Conservation (phyloP, 2,888 invertebrate genomes). For the Xestia xanthographa region DNA sequence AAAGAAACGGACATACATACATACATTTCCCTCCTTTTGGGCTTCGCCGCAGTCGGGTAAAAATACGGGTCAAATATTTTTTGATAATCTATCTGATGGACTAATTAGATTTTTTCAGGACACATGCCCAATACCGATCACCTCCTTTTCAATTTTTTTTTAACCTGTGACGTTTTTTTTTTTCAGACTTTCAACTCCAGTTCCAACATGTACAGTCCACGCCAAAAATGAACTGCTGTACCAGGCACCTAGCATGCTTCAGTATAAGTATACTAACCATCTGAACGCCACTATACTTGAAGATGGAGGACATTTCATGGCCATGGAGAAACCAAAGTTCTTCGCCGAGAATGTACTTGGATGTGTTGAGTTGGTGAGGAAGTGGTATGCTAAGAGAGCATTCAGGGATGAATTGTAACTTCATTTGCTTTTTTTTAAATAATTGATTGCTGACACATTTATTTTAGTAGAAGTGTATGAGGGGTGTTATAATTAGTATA, state of each 20-base stretch:
- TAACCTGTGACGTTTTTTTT: too few relatives aligned
- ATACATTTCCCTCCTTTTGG: too few relatives aligned
- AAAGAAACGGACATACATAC: too few relatives aligned
- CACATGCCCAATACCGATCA: too few relatives aligned
- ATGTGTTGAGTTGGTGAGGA: constrained; percentile 24
- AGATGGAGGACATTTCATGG: constrained; percentile 91
- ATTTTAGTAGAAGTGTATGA: neutral
- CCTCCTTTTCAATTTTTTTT: too few relatives aligned
- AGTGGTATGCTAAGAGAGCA: neutral
- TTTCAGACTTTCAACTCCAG: constrained; percentile 82
- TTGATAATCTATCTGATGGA: too few relatives aligned
- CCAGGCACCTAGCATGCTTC: constrained; percentile 81
- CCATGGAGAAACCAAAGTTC: constrained; percentile 93
- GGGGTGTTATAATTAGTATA: neutral
- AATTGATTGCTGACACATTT: neutral
- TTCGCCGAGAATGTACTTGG: constrained; percentile 91
- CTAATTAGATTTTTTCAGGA: too few relatives aligned
- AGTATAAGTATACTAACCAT: constrained; percentile 73
- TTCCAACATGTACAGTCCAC: constrained; percentile 92
- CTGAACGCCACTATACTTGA: constrained; percentile 79
- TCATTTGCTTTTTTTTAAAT: neutral
- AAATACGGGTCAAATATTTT: too few relatives aligned
- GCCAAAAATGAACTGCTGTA: constrained; percentile 92
- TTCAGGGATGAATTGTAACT: constrained; percentile 20
- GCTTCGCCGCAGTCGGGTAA: too few relatives aligned